Conservation (phyloP, 1,140 invertebrate genomes). For the Cryptotermes secundus region DNA sequence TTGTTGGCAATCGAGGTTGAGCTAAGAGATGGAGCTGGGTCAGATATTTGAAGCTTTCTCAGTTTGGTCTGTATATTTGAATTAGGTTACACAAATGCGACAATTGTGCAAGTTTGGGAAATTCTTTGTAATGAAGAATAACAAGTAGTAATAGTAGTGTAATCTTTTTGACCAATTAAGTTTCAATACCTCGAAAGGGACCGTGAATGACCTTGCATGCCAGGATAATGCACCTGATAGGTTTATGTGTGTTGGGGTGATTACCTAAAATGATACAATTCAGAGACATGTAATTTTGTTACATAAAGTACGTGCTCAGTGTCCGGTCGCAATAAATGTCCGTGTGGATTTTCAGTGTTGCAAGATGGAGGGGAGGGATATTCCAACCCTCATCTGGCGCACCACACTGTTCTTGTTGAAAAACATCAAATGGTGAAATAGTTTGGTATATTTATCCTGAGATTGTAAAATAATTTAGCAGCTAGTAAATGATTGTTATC, state of each 20-base stretch:
- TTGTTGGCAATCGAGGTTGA: slow-evolving; percentile 35
- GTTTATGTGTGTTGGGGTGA: background rate
- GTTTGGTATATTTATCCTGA: background rate
- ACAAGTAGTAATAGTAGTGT: background rate
- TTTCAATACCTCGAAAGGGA: background rate
- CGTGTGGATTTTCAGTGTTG: background rate
- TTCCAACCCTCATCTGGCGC: background rate
- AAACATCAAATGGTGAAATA: background rate
- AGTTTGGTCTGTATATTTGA: slow-evolving; percentile 34
- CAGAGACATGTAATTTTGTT: background rate
- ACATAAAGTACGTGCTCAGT: background rate
- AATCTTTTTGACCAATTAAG: background rate
- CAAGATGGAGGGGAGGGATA: background rate
- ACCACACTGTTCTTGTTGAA: background rate
- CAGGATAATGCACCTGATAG: slow-evolving; percentile 16
- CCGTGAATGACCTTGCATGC: slow-evolving; percentile 26
- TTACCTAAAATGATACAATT: background rate
- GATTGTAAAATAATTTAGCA: background rate
- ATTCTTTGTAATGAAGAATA: background rate
- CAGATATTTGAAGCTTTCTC: slow-evolving; percentile 26
- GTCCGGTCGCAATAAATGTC: background rate
- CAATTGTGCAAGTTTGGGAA: background rate
- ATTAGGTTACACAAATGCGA: slow-evolving; percentile 28
- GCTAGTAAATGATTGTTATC: background rate
- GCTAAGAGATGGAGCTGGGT: slow-evolving; percentile 36